Base-by-base conservation (phyloP, 2,888 invertebrate species). In the Cyaniris semiargus region DNA sequence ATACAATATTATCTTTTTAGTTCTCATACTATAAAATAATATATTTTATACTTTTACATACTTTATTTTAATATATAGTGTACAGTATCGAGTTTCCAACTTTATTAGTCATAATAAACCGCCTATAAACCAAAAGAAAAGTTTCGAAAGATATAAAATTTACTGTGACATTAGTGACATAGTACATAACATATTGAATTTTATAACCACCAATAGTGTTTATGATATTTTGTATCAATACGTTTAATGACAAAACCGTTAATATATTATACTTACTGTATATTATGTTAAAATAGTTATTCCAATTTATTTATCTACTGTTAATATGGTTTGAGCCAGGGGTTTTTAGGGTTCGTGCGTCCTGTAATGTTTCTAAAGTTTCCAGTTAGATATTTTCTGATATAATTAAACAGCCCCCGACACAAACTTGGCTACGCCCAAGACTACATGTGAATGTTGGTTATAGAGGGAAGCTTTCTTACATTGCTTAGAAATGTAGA, bases 71-170 rank as follows among this genome's bases (percentile, higher is more conserved):
- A 3, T 21, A 23, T 23, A 7, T 7, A 21, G 21, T 21, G 1
- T 18, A 60, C 60, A 23, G 8, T 23, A 60, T 60, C 13, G 5
- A 13, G n/a, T 21, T 3, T 21, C 58, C 8, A 44, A 10, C 13
- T 72, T 72, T 72, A 44, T 44, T 44, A 44, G 72, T 8, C 4
- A 23, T 44, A 38, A 44, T 72, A 72, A 72, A 44, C 21, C 44
- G 44, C 10, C 6, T 38, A 38, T 10, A 38, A 38, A 38, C 44
- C 10, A 44, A 44, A 38, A 71, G 21, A 38, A 38, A 71, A 8
- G 44, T 71, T 38, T 71, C 21, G 13, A 44, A 71, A 44, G 21
- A 13, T 23, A 6, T 3, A 38, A 38, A 15, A 44, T 44, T 72
- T 72, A 72, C 38, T 31, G 4, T 38, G 44, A 38, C 44, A 38